Conservation (phyloP, 2,113 vertebrate genomes). For the Amblyornis subalaris region DNA sequence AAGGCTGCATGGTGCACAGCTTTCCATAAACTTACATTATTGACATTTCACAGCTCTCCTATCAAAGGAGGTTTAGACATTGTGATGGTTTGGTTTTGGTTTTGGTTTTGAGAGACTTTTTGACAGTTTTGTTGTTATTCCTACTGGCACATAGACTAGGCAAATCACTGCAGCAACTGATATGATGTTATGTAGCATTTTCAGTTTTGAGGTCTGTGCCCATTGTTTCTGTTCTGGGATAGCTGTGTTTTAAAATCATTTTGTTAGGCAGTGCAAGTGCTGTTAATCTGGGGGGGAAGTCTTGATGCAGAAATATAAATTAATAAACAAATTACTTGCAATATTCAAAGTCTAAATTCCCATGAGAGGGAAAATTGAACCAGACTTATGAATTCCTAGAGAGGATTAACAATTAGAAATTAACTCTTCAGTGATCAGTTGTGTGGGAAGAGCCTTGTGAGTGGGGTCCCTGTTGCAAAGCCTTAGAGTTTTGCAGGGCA, state of each 20-base stretch:
- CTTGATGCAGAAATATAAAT: not conserved
- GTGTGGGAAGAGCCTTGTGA: not conserved
- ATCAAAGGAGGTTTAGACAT: not conserved
- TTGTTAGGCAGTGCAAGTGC: not conserved
- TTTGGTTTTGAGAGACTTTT: not conserved
- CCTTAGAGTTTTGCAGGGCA: not conserved
- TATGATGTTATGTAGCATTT: not conserved
- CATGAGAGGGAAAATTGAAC: not conserved
- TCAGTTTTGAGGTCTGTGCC: not conserved
- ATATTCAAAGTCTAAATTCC: not conserved
- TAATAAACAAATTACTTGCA: not conserved
- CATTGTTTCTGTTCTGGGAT: not conserved
- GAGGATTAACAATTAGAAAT: not conserved
- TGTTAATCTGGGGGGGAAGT: not conserved
- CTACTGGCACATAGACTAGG: not conserved
- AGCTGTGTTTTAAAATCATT: not conserved
- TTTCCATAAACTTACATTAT: not conserved
- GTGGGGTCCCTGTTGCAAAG: not conserved
- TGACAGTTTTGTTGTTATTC: not conserved
- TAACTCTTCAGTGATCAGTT: not conserved
- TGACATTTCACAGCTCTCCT: not conserved
- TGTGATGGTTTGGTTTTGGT: not conserved
- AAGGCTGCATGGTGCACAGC: not conserved
- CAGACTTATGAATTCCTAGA: not conserved
- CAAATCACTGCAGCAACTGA: not conserved